Evolutionary conservation across 2,888 invertebrate genomes (phyloP), one percentile per base, ranked within the genome.

Genomic region (Chrysolina haemoptera): DNA sequence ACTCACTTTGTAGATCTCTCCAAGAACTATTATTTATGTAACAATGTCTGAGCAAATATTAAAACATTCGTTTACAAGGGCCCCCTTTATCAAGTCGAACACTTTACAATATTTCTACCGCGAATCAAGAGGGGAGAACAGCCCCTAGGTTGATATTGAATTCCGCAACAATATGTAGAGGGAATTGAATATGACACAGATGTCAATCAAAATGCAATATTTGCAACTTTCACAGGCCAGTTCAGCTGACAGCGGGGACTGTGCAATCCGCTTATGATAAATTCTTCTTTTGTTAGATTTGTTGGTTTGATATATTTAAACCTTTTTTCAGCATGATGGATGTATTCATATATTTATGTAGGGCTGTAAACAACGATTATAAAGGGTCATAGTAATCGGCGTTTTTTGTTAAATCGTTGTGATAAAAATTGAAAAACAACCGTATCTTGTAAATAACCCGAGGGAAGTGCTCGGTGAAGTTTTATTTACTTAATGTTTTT

Each of bases 201-300:
- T 81, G 85, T 85, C 85, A 85, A 84, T 85, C 84, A 84, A 80
- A 81, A 79, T 80, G 82, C 82, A 80, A 81, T 84, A 84, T 85
- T 85, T 83, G 84, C 82, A 82, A 82, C 82, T 85, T 82, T 79
- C 81, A 80, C 82, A 82, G 76, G 82, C 78, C 78, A 84, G 83
- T 83, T 82, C 81, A 74, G 83, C 84, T 80, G 82, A 81, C 79
- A 81, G 80, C 79, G 78, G 76, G 76, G 71, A 71, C 74, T 35
- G 70, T 68, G 11, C 73, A 72, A 73, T 79, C 76, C 76, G 74
- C 68, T 69, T 73, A 70, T 63, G 64, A 59, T 46, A 65, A 65
- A 65, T 43, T 20, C n/a, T 11, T 46, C 43, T 53, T 53, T 53
- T 53, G 53, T 53, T 53, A 11, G 12, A 20, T 53, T 20, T 53